A percentile compares a stretch with the other conserved stretches of the same genome.
Conservation (phyloP, 2,888 invertebrate genomes). For the Sinotaia quadrata region DNA sequence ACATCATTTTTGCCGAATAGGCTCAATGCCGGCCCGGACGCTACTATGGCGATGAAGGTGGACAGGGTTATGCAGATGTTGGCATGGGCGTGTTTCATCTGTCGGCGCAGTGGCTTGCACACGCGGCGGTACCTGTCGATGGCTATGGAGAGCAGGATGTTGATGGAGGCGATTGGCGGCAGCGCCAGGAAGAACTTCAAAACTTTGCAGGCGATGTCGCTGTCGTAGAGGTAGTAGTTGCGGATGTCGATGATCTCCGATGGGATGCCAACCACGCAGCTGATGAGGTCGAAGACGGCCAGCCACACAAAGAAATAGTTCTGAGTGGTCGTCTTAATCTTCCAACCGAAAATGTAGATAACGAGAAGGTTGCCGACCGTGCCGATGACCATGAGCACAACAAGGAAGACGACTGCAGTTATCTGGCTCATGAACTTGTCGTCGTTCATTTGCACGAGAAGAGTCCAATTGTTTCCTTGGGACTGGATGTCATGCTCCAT, state of each 20-base stretch:
- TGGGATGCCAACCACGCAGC: constrained; percentile 53
- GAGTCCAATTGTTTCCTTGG: constrained; percentile 4
- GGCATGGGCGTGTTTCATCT: constrained; percentile 46
- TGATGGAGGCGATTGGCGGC: constrained; percentile 16
- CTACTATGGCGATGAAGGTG: constrained; percentile 11
- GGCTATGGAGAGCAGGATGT: constrained; percentile 7
- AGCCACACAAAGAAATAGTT: constrained; percentile 52
- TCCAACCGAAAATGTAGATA: constrained; percentile 47
- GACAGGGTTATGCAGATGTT: constrained; percentile 31
- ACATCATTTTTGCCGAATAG: constrained; percentile 34
- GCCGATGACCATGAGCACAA: constrained; percentile 48
- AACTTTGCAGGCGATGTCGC: constrained; percentile 47
- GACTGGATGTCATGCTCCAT: too few relatives aligned
- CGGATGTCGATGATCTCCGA: constrained; percentile 56
- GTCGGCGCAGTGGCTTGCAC: constrained; percentile 48
- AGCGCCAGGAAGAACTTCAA: constrained; percentile 10
- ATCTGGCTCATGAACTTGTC: constrained; percentile 28
- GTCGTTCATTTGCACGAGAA: constrained; percentile 34
- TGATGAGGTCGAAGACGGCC: constrained; percentile 50
- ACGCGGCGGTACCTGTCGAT: constrained; percentile 45
- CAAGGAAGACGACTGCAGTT: constrained; percentile 35
- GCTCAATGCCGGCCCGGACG: constrained; percentile 31
- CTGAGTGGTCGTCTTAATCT: constrained; percentile 45
- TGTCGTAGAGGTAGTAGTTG: constrained; percentile 48
- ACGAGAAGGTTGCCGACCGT: constrained; percentile 54